A percentile compares a stretch with the other conserved stretches of the same genome.
These are phyloP conservation scores for Halichoeres trimaculatus DNA, from an alignment of 2,113 vertebrate genomes.

Conservation along the genomic window DNA sequence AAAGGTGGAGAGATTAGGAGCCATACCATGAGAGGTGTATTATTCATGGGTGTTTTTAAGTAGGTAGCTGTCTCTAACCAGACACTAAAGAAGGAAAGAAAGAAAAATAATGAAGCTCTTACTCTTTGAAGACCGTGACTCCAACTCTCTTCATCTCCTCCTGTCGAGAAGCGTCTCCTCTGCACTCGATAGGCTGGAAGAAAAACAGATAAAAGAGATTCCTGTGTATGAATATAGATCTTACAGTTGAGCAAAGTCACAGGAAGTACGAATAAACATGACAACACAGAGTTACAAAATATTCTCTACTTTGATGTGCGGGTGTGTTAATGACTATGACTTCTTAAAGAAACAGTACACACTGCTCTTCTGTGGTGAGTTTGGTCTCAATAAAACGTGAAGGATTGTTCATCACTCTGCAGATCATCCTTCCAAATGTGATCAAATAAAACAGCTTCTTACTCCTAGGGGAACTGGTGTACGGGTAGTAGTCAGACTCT, in stretches of 20 bases:
- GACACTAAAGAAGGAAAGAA: slow-evolving; percentile 47
- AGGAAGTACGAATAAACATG: slow-evolving; percentile 35
- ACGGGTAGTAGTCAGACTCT: slow-evolving; percentile 91
- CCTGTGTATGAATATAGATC: slow-evolving; percentile 22
- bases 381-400: neutral
- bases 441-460: slow-evolving; percentile 36
- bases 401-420: neutral
- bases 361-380: neutral
- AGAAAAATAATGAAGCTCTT: slow-evolving; percentile 67
- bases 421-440: neutral
- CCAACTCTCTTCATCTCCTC: slow-evolving; percentile 82
- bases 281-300: slow-evolving; percentile 41
- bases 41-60: slow-evolving; percentile 53
- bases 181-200: slow-evolving; percentile 72
- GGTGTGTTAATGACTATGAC: slow-evolving; percentile 38
- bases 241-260: slow-evolving; percentile 26
- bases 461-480: slow-evolving; percentile 93
- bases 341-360: slow-evolving; percentile 31
- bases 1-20: neutral
- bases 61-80: slow-evolving; percentile 17
- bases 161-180: slow-evolving; percentile 77
- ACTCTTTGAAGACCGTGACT: slow-evolving; percentile 82
- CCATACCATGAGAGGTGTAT: slow-evolving; percentile 29
- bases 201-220: slow-evolving; percentile 54
- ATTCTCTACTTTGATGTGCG: slow-evolving; percentile 7